Base-by-base conservation (phyloP, 2,113 vertebrate genomes). In the Poeciliopsis retropinna region DNA sequence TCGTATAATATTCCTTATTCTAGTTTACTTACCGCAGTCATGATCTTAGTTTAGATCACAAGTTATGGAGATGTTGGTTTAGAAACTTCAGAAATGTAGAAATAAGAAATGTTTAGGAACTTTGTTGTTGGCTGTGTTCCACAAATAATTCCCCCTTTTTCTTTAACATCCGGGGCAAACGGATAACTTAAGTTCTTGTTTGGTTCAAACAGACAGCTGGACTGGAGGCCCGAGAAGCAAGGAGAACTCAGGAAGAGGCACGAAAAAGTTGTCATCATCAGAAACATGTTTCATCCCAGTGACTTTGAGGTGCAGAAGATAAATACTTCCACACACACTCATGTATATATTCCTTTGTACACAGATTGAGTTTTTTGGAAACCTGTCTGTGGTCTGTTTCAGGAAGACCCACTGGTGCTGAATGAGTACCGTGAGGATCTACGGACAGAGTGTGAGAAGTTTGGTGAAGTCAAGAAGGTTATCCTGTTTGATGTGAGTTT, bases 351-450 rank as follows among this genome's bases (percentile, higher is more conserved):
- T 19, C 44, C 44, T 17, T 19, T 5, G 44, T 47, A 17, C 3
- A 67, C 64, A 72, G 27, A 39, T 25, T 70, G 41, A 30, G 10
- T 67, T 3, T 3, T 29, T 28, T 51, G 29, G 57, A 27, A 32
- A 78, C 3, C 63, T 61, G 12, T 64, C 2, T 85, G 34, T 57
- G 64, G 14, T 91, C 39, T 61, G 57, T 73, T 34, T 80, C 79
- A 99, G 98, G 97, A 98, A 81, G 98, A 99, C 82, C 98, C 98
- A 0, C 91, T 99, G 89, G 96, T 96, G 70, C 84, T 99, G 79
- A 99, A 99, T 85, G 98, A 99, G 84, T 98, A 99, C 81, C 95
- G 97, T 70, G 97, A 99, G 62, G 98, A 99, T 88, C 94, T 99
- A 72, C 91, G 96, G 66, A 93, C 95, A 3, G 98, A 99, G 80